Conservation (phyloP, 2,888 invertebrate species). For the Noctua pronuba region DNA sequence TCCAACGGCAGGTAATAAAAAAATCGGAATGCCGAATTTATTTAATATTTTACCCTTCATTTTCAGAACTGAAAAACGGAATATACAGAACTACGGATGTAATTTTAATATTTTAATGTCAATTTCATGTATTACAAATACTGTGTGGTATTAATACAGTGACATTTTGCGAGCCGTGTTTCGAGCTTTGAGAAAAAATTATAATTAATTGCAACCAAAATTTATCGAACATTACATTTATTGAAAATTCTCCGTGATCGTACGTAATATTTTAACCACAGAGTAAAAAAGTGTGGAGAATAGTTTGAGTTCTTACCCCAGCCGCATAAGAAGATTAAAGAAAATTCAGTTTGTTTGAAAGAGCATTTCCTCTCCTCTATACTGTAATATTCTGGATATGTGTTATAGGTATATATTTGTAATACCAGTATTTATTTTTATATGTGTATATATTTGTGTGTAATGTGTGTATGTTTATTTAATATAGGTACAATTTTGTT, state of each 20-base stretch:
- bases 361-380: too few relatives aligned
- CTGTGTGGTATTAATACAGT: background rate
- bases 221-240: background rate
- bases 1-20: background rate
- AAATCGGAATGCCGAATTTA: background rate
- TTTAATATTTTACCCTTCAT: background rate
- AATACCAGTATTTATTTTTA: too few relatives aligned
- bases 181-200: background rate
- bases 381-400: too few relatives aligned
- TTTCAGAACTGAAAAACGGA: background rate
- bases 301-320: background rate
- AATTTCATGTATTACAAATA: background rate
- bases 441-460: too few relatives aligned
- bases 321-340: background rate
- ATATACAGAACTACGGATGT: too few relatives aligned
- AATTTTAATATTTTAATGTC: background rate
- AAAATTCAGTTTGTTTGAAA: constrained; percentile 18
- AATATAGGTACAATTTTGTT: too few relatives aligned
- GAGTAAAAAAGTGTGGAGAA: background rate
- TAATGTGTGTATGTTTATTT: too few relatives aligned
- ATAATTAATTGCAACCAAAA: background rate
- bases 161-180: background rate
- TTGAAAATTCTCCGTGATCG: background rate
- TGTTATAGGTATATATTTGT: too few relatives aligned
- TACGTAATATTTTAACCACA: too few relatives aligned